A percentile compares a stretch with the other conserved stretches of the same genome.
Evolutionary conservation across 2,797 vertebrate genomes (phyloP).

Genomic region (Tamandua tetradactyla): DNA sequence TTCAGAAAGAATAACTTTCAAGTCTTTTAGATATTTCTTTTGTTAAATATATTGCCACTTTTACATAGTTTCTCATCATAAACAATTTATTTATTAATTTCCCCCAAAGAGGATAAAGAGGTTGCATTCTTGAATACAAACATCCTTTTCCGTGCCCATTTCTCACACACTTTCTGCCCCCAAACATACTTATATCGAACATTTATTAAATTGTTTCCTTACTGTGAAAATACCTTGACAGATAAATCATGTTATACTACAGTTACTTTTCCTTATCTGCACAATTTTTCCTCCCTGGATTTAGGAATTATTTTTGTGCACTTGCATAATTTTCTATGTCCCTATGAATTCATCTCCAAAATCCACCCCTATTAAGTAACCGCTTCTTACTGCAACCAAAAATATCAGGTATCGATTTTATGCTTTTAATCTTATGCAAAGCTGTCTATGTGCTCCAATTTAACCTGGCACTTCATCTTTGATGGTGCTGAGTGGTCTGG

Average conservation of each 20-base stretch:
- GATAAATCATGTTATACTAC: accelerated
- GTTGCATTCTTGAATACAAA: not conserved
- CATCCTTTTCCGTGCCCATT: not conserved
- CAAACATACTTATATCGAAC: accelerated
- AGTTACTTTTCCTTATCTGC: not conserved
- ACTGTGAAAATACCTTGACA: not conserved
- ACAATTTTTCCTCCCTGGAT: not conserved
- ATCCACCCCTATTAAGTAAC: too few species aligned
- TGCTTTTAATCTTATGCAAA: not conserved
- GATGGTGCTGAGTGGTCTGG: accelerated
- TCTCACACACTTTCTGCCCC: not conserved
- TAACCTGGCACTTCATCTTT: accelerated
- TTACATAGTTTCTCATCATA: too few species aligned
- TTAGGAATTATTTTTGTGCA: not conserved
- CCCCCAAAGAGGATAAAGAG: not conserved
- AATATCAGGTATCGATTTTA: too few species aligned
- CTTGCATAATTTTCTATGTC: accelerated
- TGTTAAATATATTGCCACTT: not conserved
- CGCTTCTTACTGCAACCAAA: not conserved
- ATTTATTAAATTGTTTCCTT: too few species aligned
- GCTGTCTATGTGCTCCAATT: accelerated
- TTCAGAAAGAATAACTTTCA: not conserved
- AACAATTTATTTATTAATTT: not conserved
- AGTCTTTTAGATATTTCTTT: not conserved
- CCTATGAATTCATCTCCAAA: too few species aligned